Conservation (phyloP, 2,113 vertebrate species). For the Acrocephalus arundinaceus region DNA sequence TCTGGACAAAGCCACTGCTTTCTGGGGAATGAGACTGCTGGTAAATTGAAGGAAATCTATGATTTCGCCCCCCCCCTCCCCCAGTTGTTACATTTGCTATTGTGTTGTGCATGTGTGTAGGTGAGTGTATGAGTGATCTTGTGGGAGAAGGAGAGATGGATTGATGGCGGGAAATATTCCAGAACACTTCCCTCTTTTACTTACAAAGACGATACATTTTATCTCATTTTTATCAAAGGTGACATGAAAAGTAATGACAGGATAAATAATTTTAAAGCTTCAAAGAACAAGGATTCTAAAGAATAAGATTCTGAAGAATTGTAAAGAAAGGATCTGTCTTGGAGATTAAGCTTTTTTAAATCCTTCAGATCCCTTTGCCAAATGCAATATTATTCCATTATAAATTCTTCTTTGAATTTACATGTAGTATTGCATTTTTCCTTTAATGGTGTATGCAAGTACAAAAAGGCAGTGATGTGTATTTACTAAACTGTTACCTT, state of each 20-base stretch:
- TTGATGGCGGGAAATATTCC: neutral
- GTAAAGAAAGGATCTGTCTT: slow-evolving; percentile 19
- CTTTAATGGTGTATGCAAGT: neutral
- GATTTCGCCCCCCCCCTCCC: fast-evolving
- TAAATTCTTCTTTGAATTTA: neutral
- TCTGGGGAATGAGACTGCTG: neutral
- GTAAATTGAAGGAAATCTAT: neutral
- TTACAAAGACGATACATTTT: neutral
- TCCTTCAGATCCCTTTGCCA: neutral
- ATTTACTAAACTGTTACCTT: slow-evolving; percentile 38
- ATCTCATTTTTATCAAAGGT: slow-evolving; percentile 29
- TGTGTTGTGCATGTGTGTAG: neutral
- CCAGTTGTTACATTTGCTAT: neutral
- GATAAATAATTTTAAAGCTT: slow-evolving; percentile 15
- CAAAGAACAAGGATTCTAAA: neutral
- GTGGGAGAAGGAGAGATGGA: neutral
- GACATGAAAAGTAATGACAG: slow-evolving; percentile 11
- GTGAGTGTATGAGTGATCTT: neutral
- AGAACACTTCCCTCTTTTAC: neutral
- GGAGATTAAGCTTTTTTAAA: slow-evolving; percentile 27
- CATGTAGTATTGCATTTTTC: neutral
- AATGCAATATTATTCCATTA: neutral
- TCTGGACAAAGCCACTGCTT: neutral
- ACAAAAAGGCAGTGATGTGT: neutral
- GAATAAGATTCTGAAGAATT: neutral